phyloP scores from a whole-genome alignment of 2,888 invertebrate genomes.

The Plemyria rubiginata region DNA sequence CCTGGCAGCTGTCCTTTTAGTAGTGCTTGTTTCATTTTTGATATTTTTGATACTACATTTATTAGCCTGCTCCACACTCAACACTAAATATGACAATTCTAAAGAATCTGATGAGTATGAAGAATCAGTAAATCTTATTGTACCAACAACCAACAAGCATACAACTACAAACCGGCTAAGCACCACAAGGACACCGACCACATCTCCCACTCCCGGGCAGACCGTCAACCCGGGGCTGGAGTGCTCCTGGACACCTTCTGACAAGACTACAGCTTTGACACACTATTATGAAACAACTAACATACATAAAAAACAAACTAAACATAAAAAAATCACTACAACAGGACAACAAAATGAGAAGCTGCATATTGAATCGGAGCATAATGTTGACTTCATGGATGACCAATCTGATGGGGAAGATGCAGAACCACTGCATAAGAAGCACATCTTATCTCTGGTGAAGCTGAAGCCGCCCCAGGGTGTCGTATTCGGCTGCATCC shows the following conservation, averaged over 20 bases:
- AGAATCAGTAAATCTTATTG: neutral
- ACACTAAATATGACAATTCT: neutral
- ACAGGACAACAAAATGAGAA: neutral
- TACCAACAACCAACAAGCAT: neutral
- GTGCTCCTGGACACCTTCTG: conserved; percentile 69
- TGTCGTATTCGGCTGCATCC: conserved; percentile 66
- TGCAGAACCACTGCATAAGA: conserved; percentile 42
- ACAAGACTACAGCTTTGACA: conserved; percentile 54
- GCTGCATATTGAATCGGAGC: neutral
- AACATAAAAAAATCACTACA: neutral
- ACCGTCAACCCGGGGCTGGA: conserved; percentile 37
- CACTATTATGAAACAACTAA: conserved; percentile 52
- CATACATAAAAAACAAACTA: neutral
- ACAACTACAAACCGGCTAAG: neutral
- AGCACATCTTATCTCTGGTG: conserved; percentile 61
- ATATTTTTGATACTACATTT: conserved; percentile 67
- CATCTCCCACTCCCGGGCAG: neutral
- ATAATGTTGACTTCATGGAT: conserved; percentile 14
- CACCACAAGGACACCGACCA: neutral
- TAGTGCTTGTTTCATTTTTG: conserved; percentile 56
- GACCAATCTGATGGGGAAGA: conserved; percentile 49
- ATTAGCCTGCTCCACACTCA: conserved; percentile 49
- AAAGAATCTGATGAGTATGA: neutral
- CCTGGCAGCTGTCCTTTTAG: conserved; percentile 58
- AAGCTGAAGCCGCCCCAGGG: conserved; percentile 57